Base-by-base conservation (phyloP, 2,888 invertebrate genomes). In the Hirtodrosophila cameraria region DNA sequence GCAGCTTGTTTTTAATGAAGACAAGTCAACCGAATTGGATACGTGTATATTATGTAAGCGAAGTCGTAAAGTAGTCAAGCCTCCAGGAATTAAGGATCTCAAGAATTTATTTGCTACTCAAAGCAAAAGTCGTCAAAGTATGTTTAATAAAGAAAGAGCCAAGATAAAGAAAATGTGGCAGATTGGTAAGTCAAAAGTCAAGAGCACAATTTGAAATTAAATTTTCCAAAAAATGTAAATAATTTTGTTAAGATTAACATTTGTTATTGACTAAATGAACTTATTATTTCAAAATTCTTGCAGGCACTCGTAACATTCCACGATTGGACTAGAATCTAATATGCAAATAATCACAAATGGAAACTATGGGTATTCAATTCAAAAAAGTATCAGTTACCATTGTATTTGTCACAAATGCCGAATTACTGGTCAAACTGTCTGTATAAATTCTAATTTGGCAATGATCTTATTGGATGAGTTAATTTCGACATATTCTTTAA, bases 141-240 rank as follows among this genome's bases (percentile, higher is more conserved):
- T n/a, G n/a, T 1, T 1, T 1, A 6, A 7, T 6, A 33, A 15
- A 15, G 13, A 11, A 38, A 3, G 1, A 12, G 12, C 9, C 7
- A 16, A 41, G 1, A 25, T 1, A 23, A 18, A 18, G 2, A 23
- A 33, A 3, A 48, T 45, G 42, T 64, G 65, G 65, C 48, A 25
- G 1, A 12, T 66, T 11, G 65, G 65, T 58, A 35, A 45, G 48
- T 36, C 1, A 13, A n/a, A n/a, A n/a, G n/a, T n/a, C n/a, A n/a
- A n/a, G n/a, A n/a, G n/a, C n/a, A n/a, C n/a, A n/a, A n/a, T n/a
- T n/a, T n/a, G n/a, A n/a, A n/a, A n/a, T n/a, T n/a, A n/a, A n/a
- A n/a, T n/a, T n/a, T n/a, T n/a, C n/a, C n/a, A n/a, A n/a, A n/a
- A n/a, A n/a, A n/a, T n/a, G n/a, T n/a, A n/a, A 18, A 18, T 1